These are phyloP conservation scores for Calliopsis andreniformis DNA, from an alignment of 1,140 invertebrate species.

Conservation along the genomic window DNA sequence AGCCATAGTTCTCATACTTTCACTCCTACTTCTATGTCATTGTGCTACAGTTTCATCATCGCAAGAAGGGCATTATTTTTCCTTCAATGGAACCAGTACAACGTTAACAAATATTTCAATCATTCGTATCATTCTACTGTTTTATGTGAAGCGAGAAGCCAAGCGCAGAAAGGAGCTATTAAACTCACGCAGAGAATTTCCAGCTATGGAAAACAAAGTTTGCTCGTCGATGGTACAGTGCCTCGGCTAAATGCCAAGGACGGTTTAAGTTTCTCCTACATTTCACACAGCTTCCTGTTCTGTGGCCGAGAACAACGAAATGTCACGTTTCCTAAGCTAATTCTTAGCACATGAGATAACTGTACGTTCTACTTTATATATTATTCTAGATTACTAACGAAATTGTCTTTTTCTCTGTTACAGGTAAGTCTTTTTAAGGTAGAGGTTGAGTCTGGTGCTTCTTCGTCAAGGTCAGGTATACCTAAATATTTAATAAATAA, in stretches of 20 bases:
- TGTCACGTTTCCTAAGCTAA: slow-evolving; percentile 19
- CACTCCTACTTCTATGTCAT: too few species aligned
- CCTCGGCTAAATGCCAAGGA: slow-evolving; percentile 40
- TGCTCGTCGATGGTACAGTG: slow-evolving; percentile 11
- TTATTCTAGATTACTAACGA: slow-evolving; percentile 3
- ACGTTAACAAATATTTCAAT: too few species aligned
- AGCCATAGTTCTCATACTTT: too few species aligned
- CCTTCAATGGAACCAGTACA: too few species aligned
- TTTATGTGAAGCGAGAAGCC: neutral
- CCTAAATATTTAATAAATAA: neutral
- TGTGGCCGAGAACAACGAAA: slow-evolving; percentile 15
- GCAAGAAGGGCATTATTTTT: too few species aligned
- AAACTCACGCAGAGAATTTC: neutral
- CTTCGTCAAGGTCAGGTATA: slow-evolving; percentile 37
- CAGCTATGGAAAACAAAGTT: slow-evolving; percentile 4
- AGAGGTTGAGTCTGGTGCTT: neutral
- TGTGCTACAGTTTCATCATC: too few species aligned
- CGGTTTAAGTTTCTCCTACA: slow-evolving; percentile 36
- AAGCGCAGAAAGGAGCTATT: neutral
- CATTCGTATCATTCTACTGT: too few species aligned
- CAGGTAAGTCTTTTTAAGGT: slow-evolving; percentile 48
- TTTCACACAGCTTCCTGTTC: slow-evolving; percentile 45
- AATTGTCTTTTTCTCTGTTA: slow-evolving; percentile 45
- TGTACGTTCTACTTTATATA: neutral
- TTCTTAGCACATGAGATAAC: neutral